Evolutionary conservation across 2,888 invertebrate species (phyloP).

Genomic region (Ferrisia virgata): DNA sequence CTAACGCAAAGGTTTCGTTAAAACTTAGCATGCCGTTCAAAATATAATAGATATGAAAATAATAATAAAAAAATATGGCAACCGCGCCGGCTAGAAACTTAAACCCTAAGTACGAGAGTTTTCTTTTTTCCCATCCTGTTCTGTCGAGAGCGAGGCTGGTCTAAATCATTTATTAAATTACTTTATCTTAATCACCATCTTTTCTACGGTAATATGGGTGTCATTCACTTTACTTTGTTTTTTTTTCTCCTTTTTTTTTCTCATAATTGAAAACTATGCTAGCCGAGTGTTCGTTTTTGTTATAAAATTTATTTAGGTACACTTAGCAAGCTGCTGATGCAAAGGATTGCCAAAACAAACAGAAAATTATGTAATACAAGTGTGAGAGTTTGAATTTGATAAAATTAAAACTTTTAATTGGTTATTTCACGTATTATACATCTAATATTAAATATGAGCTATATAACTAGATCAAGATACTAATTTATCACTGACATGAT

Average conservation of each 20-base stretch:
- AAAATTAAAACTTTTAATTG: background rate
- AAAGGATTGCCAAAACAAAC: too few species aligned
- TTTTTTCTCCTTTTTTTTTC: too few species aligned
- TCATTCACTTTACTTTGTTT: background rate
- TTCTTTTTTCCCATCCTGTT: background rate
- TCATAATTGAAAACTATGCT: background rate
- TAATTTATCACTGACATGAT: background rate
- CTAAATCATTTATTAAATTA: conserved; percentile 2
- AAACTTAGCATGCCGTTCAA: background rate
- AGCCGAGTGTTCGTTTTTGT: background rate
- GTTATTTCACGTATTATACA: too few species aligned
- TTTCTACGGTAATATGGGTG: background rate
- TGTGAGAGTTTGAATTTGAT: too few species aligned
- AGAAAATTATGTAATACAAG: too few species aligned
- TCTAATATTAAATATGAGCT: background rate
- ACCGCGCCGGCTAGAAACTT: background rate
- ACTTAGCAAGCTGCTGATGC: too few species aligned
- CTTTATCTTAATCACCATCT: background rate
- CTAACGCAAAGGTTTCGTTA: background rate
- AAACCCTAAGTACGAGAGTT: background rate
- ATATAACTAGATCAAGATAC: background rate
- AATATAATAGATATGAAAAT: conserved; percentile 19
- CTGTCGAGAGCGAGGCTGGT: background rate
- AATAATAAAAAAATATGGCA: background rate
- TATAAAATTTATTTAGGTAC: too few species aligned